Base-by-base conservation (phyloP, 2,113 vertebrate genomes). In the Epinephelus lanceolatus region DNA sequence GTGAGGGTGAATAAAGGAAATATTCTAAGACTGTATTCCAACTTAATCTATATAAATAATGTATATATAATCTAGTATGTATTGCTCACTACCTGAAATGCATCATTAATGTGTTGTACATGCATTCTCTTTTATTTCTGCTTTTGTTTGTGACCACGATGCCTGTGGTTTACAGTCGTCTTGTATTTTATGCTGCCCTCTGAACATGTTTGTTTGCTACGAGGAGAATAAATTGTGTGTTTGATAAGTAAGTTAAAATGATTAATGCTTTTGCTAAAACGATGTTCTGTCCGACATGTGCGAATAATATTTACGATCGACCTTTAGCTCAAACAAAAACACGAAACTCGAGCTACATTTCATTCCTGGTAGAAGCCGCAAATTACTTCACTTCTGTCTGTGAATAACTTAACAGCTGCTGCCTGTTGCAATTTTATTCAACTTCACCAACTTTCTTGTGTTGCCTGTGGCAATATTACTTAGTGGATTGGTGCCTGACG, bases 361-460 rank as follows among this genome's bases (percentile, higher is more conserved):
- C 33, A 63, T 76, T 89, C 42, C 76, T 60, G 78, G 87, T 61
- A 70, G 69, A 82, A 8, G 5, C 84, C 81, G 77, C 78, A 88
- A 69, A 88, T 89, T 71, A 86, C 90, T 82, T 92, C 85, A 86
- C 81, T 89, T 83, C 75, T 86, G 70, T 86, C 81, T 89, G 80
- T 86, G 86, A 92, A 92, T 90, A 91, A 87, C 84, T 92, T 77
- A 92, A 84, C 91, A 90, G 88, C 92, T 87, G 79, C 89, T 91
- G 86, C 84, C 91, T 90, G 84, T 88, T 92, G 88, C 84, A 83
- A 78, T 93, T 87, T 86, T 71, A 89, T 83, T 93, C 82, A 89
- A 87, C 86, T 87, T 85, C 84, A 78, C 78, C 80, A 92, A 90
- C 80, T 88, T 91, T 89, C 78, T 70, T 86, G 84, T 88, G 57